Evolutionary conservation across 1,140 invertebrate species (phyloP).

Genomic region (Heliconius congener): DNA sequence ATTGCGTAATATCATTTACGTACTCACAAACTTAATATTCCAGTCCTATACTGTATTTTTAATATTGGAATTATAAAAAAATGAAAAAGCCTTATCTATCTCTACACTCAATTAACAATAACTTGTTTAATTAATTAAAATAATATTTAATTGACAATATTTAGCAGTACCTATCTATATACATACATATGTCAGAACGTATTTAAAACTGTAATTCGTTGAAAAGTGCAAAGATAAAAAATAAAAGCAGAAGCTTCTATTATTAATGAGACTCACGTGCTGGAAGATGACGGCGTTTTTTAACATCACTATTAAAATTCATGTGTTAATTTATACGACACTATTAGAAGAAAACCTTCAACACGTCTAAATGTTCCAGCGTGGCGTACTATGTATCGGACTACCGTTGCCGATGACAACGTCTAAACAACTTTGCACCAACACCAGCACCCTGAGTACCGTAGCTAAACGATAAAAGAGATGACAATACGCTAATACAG

Average conservation of each 20-base stretch:
- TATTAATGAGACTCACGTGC: not conserved
- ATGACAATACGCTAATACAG: constrained; percentile 46
- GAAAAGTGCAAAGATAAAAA: not conserved
- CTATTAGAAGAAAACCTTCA: constrained; percentile 48
- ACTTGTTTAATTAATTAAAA: not conserved
- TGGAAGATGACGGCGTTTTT: not conserved
- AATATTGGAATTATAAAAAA: not conserved
- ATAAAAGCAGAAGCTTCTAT: not conserved
- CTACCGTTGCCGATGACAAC: constrained; percentile 76
- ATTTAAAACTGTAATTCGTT: not conserved
- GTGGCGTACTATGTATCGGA: constrained; percentile 62
- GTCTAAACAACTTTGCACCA: constrained; percentile 72
- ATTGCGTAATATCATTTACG: not conserved
- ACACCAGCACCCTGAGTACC: constrained; percentile 57
- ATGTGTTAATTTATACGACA: constrained; percentile 13
- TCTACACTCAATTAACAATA: not conserved
- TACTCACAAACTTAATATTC: not conserved
- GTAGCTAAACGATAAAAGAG: constrained; percentile 56
- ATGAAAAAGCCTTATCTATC: not conserved
- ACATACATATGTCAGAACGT: not conserved
- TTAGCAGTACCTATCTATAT: not conserved
- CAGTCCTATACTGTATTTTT: not conserved
- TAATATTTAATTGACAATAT: not conserved
- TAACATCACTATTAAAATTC: constrained; percentile 7
- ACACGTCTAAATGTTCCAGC: constrained; percentile 54